Evolutionary conservation across 2,113 vertebrate genomes (phyloP).

Genomic region (Platysternon megacephalum): DNA sequence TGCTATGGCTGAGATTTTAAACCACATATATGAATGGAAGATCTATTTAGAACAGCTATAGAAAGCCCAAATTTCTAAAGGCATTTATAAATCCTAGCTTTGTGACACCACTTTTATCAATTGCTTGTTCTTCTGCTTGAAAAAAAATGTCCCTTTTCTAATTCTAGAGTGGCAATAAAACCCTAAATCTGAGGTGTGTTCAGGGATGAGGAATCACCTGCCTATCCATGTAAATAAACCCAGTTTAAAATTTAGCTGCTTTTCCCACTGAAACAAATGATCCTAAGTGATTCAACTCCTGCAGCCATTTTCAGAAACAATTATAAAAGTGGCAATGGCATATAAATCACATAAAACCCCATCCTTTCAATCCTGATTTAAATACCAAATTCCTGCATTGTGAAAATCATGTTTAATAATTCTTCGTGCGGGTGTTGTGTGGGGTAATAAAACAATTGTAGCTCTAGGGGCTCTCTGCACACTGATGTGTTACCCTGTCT

Average conservation of each 20-base stretch:
- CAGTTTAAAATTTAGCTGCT: not conserved
- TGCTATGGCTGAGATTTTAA: not conserved
- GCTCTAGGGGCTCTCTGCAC: conserved; percentile 41
- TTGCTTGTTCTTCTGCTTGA: not conserved
- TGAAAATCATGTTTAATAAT: conserved; percentile 72
- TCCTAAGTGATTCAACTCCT: conserved; percentile 50
- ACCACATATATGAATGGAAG: not conserved
- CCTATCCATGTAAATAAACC: conserved; percentile 16
- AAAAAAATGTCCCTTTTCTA: not conserved
- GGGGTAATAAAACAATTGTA: conserved; percentile 49
- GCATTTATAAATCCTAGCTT: not conserved
- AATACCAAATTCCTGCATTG: conserved; percentile 61
- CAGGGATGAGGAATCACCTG: conserved; percentile 6
- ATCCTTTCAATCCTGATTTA: conserved; percentile 50
- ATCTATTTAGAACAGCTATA: not conserved
- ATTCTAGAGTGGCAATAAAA: not conserved
- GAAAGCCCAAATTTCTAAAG: not conserved
- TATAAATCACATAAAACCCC: conserved; percentile 42
- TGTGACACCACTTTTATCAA: not conserved
- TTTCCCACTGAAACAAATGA: conserved; percentile 22
- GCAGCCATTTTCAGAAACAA: conserved; percentile 55
- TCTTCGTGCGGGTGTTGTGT: conserved; percentile 32
- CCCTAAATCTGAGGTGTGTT: not conserved
- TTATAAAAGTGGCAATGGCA: conserved; percentile 38
- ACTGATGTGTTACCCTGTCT: not conserved